phyloP scores from a whole-genome alignment of 2,113 vertebrate genomes.

The Irena cyanogastra region DNA sequence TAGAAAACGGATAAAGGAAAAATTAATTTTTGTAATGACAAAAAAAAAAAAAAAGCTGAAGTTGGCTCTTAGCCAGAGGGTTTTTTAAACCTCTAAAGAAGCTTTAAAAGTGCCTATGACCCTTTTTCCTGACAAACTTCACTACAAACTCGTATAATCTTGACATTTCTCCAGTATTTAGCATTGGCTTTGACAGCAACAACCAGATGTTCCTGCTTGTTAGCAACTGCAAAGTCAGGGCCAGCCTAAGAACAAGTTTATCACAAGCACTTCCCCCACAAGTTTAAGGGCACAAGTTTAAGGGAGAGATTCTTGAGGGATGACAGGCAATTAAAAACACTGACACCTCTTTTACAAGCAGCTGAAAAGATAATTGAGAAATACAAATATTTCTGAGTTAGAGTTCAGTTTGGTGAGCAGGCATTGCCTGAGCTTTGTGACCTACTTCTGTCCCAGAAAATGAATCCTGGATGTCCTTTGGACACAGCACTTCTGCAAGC shows the following conservation, averaged over 20 bases:
- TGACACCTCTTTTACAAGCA: not conserved
- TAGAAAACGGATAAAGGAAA: not conserved
- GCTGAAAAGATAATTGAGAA: not conserved
- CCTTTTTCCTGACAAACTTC: not conserved
- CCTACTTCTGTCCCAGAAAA: not conserved
- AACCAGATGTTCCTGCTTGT: not conserved
- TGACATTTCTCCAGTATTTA: not conserved
- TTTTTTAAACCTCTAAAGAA: not conserved
- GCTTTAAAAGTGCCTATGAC: not conserved
- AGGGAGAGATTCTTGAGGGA: not conserved
- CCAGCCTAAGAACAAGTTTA: not conserved
- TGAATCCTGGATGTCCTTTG: not conserved
- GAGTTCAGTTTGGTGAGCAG: not conserved
- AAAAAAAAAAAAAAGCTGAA: not conserved
- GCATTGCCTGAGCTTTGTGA: not conserved
- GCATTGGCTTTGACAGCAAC: not conserved
- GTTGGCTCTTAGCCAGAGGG: not conserved
- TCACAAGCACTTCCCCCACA: not conserved
- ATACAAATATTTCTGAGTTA: not conserved
- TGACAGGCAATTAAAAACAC: not conserved
- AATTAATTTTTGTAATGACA: not conserved
- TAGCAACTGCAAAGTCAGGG: not conserved
- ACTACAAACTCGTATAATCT: not conserved
- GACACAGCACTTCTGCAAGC: not conserved
- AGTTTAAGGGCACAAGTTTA: not conserved